Conservation (phyloP, 2,888 invertebrate genomes). For the Heterodera filipjevi region DNA sequence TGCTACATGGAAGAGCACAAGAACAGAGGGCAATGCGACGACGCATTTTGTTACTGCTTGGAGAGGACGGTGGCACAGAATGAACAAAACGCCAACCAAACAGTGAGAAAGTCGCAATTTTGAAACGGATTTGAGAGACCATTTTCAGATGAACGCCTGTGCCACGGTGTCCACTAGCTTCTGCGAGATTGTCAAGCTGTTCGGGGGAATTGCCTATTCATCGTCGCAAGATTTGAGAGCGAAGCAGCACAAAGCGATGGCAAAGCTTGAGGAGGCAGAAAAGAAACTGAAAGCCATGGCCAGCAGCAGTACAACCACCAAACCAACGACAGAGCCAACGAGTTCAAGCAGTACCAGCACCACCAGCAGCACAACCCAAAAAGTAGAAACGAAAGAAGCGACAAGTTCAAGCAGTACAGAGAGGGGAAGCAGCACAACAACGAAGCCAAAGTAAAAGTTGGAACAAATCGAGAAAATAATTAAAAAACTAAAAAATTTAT, state of each 20-base stretch:
- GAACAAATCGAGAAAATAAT: not conserved
- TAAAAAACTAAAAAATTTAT: not conserved
- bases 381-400: too few species aligned
- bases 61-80: constrained; percentile 29
- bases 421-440: not conserved
- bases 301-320: constrained; percentile 3
- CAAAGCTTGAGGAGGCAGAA: constrained; percentile 2
- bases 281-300: not conserved
- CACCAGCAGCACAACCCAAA: not conserved
- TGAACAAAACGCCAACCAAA: constrained; percentile 13
- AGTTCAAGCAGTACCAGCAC: not conserved
- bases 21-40: constrained; percentile 30
- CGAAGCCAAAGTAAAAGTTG: not conserved
- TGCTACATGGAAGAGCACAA: constrained; percentile 35
- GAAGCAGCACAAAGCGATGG: constrained; percentile 19
- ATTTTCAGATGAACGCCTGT: constrained; percentile 20
- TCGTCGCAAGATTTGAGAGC: not conserved
- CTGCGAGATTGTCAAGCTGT: constrained; percentile 35
- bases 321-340: not conserved
- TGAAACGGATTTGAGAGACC: not conserved
- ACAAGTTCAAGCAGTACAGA: not conserved
- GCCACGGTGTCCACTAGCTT: constrained; percentile 13
- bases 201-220: constrained; percentile 31
- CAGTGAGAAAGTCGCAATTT: not conserved
- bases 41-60: constrained; percentile 34